phyloP scores from a whole-genome alignment of 2,113 vertebrate genomes.

The Cranoglanis bouderius region DNA sequence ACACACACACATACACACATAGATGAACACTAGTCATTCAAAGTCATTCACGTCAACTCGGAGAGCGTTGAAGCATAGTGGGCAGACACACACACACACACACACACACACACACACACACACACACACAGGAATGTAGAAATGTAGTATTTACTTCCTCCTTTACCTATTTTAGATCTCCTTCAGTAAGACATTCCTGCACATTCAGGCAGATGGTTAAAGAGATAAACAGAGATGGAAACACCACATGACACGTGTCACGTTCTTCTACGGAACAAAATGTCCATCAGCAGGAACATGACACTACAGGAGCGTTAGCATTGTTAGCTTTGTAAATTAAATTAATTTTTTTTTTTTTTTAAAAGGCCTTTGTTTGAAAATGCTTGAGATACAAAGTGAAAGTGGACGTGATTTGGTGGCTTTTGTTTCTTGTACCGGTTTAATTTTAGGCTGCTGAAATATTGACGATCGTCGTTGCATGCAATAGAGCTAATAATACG shows the following conservation, averaged over 20 bases:
- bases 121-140: constrained; percentile 13
- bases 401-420: no score
- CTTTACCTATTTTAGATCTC: neutral
- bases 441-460: neutral
- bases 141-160: neutral
- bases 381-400: neutral
- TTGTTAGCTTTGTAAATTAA: no score
- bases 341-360: no score
- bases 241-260: neutral
- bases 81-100: neutral
- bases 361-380: no score
- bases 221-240: constrained; percentile 10
- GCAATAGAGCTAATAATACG: no score
- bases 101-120: neutral
- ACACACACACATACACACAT: neutral
- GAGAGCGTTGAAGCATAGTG: neutral
- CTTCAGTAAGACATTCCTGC: neutral
- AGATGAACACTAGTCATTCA: neutral
- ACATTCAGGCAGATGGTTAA: constrained; percentile 8
- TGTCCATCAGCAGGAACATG: neutral
- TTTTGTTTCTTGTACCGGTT: neutral
- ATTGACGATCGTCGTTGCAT: neutral
- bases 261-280: neutral
- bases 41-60: neutral
- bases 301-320: neutral